Conservation (phyloP, 1,140 invertebrate species). For the Venustaconcha ellipsiformis region DNA sequence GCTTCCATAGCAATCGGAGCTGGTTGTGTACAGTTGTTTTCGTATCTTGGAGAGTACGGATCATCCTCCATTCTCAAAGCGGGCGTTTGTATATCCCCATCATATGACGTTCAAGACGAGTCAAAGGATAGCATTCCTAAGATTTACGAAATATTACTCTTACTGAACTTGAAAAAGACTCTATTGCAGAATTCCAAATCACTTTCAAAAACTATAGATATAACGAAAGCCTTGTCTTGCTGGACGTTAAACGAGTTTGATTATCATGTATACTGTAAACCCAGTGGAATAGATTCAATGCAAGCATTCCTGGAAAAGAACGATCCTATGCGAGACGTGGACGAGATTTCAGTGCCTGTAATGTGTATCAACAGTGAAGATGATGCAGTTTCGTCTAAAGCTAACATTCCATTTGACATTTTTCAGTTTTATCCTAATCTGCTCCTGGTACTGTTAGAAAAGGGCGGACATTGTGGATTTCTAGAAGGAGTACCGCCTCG, state of each 20-base stretch:
- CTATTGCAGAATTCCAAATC: conserved; percentile 43
- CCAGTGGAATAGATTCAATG: conserved; percentile 41
- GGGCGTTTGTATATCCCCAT: too few species aligned
- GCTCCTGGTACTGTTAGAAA: conserved; percentile 49
- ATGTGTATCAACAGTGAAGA: conserved; percentile 60
- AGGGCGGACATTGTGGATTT: conserved; percentile 63
- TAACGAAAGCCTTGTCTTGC: conserved; percentile 36
- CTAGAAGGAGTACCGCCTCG: conserved; percentile 34
- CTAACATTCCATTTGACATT: conserved; percentile 57
- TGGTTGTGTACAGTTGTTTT: conserved; percentile 36
- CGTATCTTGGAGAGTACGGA: conserved; percentile 44
- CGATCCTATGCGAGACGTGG: conserved; percentile 61
- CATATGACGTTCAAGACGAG: background rate
- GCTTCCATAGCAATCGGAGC: conserved; percentile 32
- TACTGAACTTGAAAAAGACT: conserved; percentile 43
- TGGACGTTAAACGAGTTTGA: conserved; percentile 47
- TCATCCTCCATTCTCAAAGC: background rate
- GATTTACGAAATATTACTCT: conserved; percentile 49
- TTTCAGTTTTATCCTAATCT: conserved; percentile 62
- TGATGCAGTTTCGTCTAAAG: conserved; percentile 50
- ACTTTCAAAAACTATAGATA: conserved; percentile 43
- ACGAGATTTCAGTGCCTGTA: conserved; percentile 63
- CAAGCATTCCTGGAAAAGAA: conserved; percentile 61
- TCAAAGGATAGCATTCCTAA: conserved; percentile 28
- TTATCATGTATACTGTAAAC: conserved; percentile 46